These are phyloP conservation scores for Scaptomyza pallida DNA, from an alignment of 1,140 invertebrate species.

Conservation along the genomic window DNA sequence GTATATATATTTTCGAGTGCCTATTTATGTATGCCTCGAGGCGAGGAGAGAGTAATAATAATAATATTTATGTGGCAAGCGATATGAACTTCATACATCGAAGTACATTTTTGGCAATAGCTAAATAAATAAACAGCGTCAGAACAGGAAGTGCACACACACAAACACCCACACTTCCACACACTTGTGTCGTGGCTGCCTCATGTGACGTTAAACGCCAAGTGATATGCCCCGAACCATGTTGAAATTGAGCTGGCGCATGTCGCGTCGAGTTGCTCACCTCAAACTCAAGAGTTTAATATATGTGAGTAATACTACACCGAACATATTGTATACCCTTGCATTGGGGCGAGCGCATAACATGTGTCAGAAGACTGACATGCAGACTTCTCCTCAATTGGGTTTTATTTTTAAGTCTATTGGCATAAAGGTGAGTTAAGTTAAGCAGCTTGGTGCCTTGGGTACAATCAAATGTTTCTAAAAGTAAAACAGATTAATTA, in stretches of 20 bases:
- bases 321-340: background rate
- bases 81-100: constrained; percentile 68
- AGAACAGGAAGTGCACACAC: constrained; percentile 26
- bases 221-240: constrained; percentile 49
- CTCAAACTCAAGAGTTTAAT: background rate
- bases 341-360: background rate
- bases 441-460: too few relatives aligned
- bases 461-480: too few relatives aligned
- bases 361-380: background rate
- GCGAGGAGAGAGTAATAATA: constrained; percentile 67
- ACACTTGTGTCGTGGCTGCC: constrained; percentile 17
- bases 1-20: constrained; percentile 12
- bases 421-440: too few relatives aligned
- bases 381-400: too few relatives aligned
- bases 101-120: constrained; percentile 62
- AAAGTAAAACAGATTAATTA: too few relatives aligned
- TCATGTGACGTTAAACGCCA: constrained; percentile 54
- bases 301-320: constrained; percentile 7
- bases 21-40: constrained; percentile 25
- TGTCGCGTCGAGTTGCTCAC: constrained; percentile 21
- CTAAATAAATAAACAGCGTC: constrained; percentile 75
- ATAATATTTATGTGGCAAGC: constrained; percentile 78
- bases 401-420: too few relatives aligned
- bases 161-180: constrained; percentile 16
- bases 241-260: constrained; percentile 23